These are phyloP conservation scores for Caenorhabditis wallacei DNA, from an alignment of 2,888 invertebrate species.

Conservation along the genomic window DNA sequence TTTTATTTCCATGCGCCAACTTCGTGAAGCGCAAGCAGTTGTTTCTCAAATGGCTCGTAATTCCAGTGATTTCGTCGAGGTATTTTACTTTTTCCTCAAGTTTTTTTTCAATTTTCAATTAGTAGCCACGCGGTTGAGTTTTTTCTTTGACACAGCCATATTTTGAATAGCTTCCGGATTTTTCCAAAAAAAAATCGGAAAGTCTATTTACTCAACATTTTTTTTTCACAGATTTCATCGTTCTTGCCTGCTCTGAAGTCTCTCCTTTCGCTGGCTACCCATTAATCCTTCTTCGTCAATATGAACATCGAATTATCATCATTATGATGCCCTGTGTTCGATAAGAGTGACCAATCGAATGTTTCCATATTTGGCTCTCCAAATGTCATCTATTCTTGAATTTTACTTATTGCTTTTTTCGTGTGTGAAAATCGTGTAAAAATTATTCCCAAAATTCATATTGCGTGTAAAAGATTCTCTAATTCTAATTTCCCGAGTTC, in stretches of 20 bases:
- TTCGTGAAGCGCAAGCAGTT: slow-evolving; percentile 52
- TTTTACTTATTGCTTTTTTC: neutral
- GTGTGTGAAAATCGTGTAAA: slow-evolving; percentile 32
- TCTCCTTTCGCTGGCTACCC: slow-evolving; percentile 48
- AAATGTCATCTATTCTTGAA: neutral
- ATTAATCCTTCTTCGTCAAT: slow-evolving; percentile 34
- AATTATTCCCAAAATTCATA: slow-evolving; percentile 1
- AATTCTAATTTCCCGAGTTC: neutral
- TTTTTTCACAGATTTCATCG: slow-evolving; percentile 51
- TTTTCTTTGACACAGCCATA: too few relatives aligned
- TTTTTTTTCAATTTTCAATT: too few relatives aligned
- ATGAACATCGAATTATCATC: neutral
- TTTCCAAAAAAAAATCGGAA: neutral
- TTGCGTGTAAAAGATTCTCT: slow-evolving; percentile 22
- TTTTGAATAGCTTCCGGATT: too few relatives aligned
- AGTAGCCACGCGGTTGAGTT: too few relatives aligned
- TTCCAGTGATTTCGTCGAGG: slow-evolving; percentile 49
- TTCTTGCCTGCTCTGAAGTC: slow-evolving; percentile 62
- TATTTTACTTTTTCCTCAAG: slow-evolving; percentile 22
- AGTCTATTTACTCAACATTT: slow-evolving; percentile 19
- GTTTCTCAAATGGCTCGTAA: slow-evolving; percentile 51
- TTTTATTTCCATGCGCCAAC: slow-evolving; percentile 10
- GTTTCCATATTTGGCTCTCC: neutral
- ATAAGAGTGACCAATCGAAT: neutral
- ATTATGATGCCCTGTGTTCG: neutral